These are phyloP conservation scores for Ctena decussata DNA, from an alignment of 2,888 invertebrate species.

Conservation along the genomic window DNA sequence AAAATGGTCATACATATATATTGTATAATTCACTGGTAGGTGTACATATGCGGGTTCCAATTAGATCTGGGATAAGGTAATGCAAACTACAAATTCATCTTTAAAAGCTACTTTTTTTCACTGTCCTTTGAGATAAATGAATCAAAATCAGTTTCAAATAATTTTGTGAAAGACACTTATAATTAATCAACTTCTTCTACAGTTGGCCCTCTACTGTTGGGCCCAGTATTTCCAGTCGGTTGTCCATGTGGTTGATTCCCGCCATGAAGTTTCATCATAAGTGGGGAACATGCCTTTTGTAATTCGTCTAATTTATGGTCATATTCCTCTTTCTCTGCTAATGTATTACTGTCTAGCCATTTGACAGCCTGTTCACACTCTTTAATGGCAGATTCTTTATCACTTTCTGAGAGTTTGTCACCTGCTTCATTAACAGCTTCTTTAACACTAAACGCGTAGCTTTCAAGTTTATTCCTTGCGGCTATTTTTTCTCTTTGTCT, in stretches of 20 bases:
- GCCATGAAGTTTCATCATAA: slow-evolving; percentile 85
- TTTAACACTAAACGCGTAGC: slow-evolving; percentile 86
- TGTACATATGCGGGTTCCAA: too few species aligned
- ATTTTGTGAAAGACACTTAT: too few species aligned
- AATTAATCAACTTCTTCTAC: slow-evolving; percentile 89
- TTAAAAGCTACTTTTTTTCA: too few species aligned
- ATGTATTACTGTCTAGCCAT: slow-evolving; percentile 94
- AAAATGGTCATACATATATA: too few species aligned
- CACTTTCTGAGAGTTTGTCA: slow-evolving; percentile 89
- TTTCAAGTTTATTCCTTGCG: slow-evolving; percentile 80
- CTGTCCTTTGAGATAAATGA: too few species aligned
- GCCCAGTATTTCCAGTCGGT: slow-evolving; percentile 69
- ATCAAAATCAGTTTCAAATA: too few species aligned
- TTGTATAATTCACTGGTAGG: too few species aligned
- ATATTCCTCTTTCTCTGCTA: slow-evolving; percentile 92
- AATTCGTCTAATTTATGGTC: slow-evolving; percentile 93
- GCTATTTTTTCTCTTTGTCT: slow-evolving; percentile 80
- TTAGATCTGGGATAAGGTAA: too few species aligned
- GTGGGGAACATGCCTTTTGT: slow-evolving; percentile 93
- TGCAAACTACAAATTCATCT: too few species aligned
- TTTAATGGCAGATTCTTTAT: slow-evolving; percentile 90
- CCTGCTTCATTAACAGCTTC: slow-evolving; percentile 88
- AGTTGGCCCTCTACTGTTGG: not conserved
- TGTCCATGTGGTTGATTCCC: slow-evolving; percentile 81
- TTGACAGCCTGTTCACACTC: slow-evolving; percentile 89